phyloP scores from a whole-genome alignment of 2,888 invertebrate species.

The Zhuqinia jingwanae region DNA sequence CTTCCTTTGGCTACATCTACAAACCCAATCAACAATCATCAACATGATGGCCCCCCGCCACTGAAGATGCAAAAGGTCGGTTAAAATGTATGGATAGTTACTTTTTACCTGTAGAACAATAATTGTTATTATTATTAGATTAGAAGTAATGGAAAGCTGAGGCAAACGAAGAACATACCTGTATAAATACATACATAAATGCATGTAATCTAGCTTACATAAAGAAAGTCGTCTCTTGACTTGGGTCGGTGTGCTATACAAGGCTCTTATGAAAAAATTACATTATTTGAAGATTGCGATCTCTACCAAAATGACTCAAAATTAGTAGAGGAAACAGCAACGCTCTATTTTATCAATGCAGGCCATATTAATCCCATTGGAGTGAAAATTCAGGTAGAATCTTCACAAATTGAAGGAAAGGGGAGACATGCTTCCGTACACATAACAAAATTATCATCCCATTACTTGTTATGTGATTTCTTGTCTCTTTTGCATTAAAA shows the following conservation, averaged over 20 bases:
- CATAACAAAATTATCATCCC: too few relatives aligned
- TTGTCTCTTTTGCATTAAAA: conserved; percentile 39
- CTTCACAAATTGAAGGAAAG: too few relatives aligned
- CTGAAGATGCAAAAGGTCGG: conserved; percentile 71
- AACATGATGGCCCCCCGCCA: conserved; percentile 60
- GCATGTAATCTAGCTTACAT: background rate
- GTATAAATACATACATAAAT: background rate
- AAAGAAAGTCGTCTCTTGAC: too few relatives aligned
- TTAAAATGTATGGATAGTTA: background rate
- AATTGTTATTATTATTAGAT: too few relatives aligned
- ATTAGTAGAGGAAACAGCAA: background rate
- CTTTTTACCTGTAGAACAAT: background rate
- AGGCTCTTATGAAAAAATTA: background rate
- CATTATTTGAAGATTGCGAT: background rate
- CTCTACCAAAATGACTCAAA: conserved; percentile 9
- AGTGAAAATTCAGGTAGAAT: background rate
- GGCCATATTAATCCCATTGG: background rate
- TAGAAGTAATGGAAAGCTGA: background rate
- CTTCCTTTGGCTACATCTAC: conserved; percentile 30
- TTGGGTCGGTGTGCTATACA: background rate
- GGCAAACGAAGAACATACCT: background rate
- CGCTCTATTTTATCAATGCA: background rate
- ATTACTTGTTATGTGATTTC: background rate
- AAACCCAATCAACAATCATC: conserved; percentile 7
- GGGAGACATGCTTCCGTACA: too few relatives aligned